A percentile compares a stretch with the other conserved stretches of the same genome.
Evolutionary conservation across 2,888 invertebrate genomes (phyloP).

Genomic region (Stenichneumon culpator): DNA sequence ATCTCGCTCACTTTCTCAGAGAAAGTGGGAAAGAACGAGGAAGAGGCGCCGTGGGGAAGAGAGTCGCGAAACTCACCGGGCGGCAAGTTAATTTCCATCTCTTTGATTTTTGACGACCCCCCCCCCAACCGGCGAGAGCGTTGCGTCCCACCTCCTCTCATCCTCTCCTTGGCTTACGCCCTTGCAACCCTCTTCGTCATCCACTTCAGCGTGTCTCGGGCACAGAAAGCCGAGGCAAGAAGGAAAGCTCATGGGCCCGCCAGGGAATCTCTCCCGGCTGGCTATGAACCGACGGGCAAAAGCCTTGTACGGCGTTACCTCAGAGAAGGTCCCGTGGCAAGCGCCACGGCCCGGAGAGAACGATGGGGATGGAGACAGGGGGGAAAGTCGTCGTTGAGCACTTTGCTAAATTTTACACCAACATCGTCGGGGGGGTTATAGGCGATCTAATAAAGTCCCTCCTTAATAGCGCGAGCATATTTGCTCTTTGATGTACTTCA

Average conservation of each 20-base stretch:
- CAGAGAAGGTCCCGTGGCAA: slow-evolving; percentile 23
- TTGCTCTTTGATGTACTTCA: slow-evolving; percentile 81
- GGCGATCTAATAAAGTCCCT: slow-evolving; percentile 82
- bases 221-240: slow-evolving; percentile 64
- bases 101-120: slow-evolving; percentile 82
- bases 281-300: slow-evolving; percentile 45
- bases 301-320: slow-evolving; percentile 48
- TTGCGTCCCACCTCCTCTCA: slow-evolving; percentile 41
- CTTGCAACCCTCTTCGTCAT: slow-evolving; percentile 46
- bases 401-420: slow-evolving; percentile 79
- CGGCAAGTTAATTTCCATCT: slow-evolving; percentile 81
- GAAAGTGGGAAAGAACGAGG: slow-evolving; percentile 22
- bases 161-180: slow-evolving; percentile 47
- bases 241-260: slow-evolving; percentile 51
- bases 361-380: slow-evolving; percentile 40
- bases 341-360: slow-evolving; percentile 27
- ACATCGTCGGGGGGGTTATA: slow-evolving; percentile 76
- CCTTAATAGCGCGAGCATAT: slow-evolving; percentile 71
- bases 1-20: slow-evolving; percentile 67
- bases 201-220: slow-evolving; percentile 65
- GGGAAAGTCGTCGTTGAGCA: slow-evolving; percentile 74
- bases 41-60: background rate
- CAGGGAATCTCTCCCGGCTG: slow-evolving; percentile 20
- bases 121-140: slow-evolving; percentile 55
- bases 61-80: slow-evolving; percentile 49